Conservation (phyloP, 2,888 invertebrate genomes). For the Cephus nigrinus region DNA sequence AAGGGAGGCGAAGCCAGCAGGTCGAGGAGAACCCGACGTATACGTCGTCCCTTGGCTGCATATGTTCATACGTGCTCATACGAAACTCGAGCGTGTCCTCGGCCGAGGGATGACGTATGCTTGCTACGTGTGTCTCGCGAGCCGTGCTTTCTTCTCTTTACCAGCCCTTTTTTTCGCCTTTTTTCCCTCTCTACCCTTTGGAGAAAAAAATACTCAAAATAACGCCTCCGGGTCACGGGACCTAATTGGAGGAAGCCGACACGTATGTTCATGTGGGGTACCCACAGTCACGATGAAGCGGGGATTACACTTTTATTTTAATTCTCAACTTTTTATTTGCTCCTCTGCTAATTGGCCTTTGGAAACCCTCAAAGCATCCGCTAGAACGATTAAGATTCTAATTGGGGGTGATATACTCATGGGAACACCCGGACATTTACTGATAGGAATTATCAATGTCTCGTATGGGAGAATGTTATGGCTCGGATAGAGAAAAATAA, state of each 20-base stretch:
- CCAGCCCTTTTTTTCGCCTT: neutral
- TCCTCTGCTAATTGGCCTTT: neutral
- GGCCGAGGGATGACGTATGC: slow-evolving; percentile 22
- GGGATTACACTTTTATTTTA: slow-evolving; percentile 4
- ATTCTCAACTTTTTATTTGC: neutral
- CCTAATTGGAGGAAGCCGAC: slow-evolving; percentile 7
- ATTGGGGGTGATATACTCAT: neutral
- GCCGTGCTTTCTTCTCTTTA: neutral
- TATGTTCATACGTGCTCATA: neutral
- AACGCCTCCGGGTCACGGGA: slow-evolving; percentile 3
- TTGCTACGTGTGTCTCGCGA: slow-evolving; percentile 20
- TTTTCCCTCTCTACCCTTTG: neutral
- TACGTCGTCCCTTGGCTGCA: neutral
- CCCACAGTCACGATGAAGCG: neutral
- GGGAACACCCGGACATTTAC: neutral
- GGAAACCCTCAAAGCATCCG: neutral
- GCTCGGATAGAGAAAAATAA: neutral
- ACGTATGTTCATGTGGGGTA: neutral
- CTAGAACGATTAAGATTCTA: neutral
- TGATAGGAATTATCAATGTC: neutral
- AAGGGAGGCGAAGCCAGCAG: neutral
- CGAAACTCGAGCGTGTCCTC: slow-evolving; percentile 13
- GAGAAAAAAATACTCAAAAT: slow-evolving; percentile 3
- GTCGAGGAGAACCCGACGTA: neutral
- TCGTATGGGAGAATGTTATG: neutral